These are phyloP conservation scores for Cheirogaleus major DNA, from an alignment of 2,797 vertebrate species.

Conservation along the genomic window DNA sequence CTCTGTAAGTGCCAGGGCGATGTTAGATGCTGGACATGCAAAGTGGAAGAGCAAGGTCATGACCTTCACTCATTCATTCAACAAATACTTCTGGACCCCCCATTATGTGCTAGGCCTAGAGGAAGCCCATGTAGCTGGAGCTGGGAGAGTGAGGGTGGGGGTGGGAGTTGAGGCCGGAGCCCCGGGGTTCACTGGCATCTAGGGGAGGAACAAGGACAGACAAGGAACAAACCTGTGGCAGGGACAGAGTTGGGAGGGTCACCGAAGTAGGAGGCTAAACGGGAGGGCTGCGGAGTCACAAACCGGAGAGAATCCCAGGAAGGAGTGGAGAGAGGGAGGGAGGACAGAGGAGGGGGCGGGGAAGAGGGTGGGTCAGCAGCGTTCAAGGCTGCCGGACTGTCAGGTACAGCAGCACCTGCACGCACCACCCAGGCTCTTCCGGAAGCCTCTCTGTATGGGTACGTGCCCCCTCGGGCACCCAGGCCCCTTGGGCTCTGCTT, in stretches of 20 bases:
- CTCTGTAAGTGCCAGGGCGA: fast-evolving
- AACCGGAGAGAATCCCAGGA: neutral
- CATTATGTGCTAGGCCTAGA: neutral
- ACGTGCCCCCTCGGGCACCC: fast-evolving
- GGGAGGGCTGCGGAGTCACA: neutral
- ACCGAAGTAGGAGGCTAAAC: neutral
- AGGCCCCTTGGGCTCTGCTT: neutral
- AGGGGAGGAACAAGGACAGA: neutral
- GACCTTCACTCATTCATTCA: neutral
- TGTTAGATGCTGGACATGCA: fast-evolving
- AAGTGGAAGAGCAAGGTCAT: neutral
- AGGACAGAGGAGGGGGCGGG: too few species aligned
- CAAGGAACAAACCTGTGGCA: neutral
- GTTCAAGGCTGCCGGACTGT: fast-evolving
- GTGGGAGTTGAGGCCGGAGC: neutral
- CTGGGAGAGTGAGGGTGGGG: neutral
- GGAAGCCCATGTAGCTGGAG: neutral
- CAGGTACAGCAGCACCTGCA: neutral
- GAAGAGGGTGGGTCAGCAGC: neutral
- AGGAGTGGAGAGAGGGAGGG: neutral
- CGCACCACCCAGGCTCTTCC: fast-evolving
- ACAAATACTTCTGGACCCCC: neutral
- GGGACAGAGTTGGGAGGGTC: neutral
- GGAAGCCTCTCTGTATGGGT: neutral
- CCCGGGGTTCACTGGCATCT: too few species aligned